Base-by-base conservation (phyloP, 2,113 vertebrate genomes). In the Coptodon rendalli region DNA sequence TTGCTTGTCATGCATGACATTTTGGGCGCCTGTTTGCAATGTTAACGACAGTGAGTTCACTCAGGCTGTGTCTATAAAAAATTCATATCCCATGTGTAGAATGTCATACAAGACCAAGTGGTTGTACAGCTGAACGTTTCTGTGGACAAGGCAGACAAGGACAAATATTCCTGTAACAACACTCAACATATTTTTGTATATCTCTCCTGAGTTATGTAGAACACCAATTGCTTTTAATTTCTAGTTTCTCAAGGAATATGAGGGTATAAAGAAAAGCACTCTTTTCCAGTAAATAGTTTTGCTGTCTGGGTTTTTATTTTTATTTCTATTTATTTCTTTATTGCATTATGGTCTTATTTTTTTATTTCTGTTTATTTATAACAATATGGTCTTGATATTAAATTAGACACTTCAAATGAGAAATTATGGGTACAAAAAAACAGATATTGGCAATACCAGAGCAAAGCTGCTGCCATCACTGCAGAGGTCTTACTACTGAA, bases 21-120 rank as follows among this genome's bases (percentile, higher is more conserved):
- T 91, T 50, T 78, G 79, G 19, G 11, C 34, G 14, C 38, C 80
- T 13, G 45, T 87, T 71, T 63, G 78, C 86, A 89, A 43, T 90
- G 66, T 81, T 90, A 91, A 94, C 90, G 78, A 86, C 82, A 83
- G 59, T 89, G 76, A 84, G 84, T 92, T 93, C 90, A 86, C 88
- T 40, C 19, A 76, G 86, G 53, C 50, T 22, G 66, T 83, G 59
- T 79, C 54, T 53, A 91, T 93, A 50, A 93, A 95, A 91, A 87
- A 93, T 93, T 94, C 54, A 92, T 90, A 27, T 57, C 53, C 9
- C 43, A 66, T 29, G 53, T 86, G 86, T 34, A 9, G 27, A 90
- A 81, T 82, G 45, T 38, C 85, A 90, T 83, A 80, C 34, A 45
- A 83, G n/a, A 76, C 68, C 50, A 78, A 45, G 38, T 76, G 48